Percentiles rank a stretch among this genome's conserved stretches.
phyloP scores from a whole-genome alignment of 2,113 vertebrate species.

The Passer domesticus region DNA sequence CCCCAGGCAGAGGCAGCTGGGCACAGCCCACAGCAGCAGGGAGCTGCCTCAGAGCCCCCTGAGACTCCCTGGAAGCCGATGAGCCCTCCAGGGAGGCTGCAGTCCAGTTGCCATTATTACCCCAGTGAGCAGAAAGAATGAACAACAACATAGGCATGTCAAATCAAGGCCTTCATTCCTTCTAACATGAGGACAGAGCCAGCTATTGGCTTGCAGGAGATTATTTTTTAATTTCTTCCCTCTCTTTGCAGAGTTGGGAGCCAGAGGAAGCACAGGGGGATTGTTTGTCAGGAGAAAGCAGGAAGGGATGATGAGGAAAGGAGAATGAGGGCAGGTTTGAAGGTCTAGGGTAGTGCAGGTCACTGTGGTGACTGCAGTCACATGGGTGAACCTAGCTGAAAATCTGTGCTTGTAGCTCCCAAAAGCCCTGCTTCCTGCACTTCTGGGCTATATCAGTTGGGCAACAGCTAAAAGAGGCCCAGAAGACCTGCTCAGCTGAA shows the following conservation, averaged over 20 bases:
- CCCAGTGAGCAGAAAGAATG: background rate
- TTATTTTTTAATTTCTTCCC: background rate
- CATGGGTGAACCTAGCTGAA: background rate
- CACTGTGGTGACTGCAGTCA: background rate
- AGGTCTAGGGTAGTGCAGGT: background rate
- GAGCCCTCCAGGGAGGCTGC: background rate
- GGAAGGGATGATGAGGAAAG: background rate
- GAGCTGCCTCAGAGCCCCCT: background rate
- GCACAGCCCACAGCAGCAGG: background rate
- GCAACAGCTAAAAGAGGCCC: background rate
- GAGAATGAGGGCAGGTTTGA: background rate
- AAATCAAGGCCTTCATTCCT: background rate
- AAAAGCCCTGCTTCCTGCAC: background rate
- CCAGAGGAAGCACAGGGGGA: background rate
- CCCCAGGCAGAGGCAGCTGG: background rate
- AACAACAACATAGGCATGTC: background rate
- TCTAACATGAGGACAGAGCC: background rate
- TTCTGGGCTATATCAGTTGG: background rate
- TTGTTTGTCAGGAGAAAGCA: background rate
- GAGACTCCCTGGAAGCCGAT: background rate
- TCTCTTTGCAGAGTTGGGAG: background rate
- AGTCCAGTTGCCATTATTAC: background rate
- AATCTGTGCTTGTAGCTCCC: background rate
- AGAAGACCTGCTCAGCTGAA: background rate
- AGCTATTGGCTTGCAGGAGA: background rate